Evolutionary conservation across 2,888 invertebrate species (phyloP).

Genomic region (Endomychus coccineus): DNA sequence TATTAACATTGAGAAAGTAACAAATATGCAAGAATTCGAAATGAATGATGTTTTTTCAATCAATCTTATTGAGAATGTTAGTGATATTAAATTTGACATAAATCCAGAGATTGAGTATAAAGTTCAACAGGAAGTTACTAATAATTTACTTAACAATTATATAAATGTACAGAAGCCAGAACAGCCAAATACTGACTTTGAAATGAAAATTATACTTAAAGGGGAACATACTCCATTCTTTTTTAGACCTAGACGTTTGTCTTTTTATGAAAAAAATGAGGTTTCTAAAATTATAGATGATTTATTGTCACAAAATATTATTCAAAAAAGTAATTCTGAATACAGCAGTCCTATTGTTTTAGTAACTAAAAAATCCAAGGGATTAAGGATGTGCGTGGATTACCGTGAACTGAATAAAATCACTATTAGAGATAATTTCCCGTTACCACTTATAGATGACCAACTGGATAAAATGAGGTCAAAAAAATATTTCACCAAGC

Average conservation of each 20-base stretch:
- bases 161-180: too few relatives aligned
- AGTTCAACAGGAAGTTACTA: too few relatives aligned
- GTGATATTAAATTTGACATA: too few relatives aligned
- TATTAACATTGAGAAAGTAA: too few relatives aligned
- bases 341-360: conserved; percentile 23
- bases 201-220: conserved; percentile 14
- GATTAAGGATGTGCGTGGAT: conserved; percentile 25
- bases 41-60: too few relatives aligned
- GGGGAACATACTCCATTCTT: conserved; percentile 11
- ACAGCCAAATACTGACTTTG: too few relatives aligned
- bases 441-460: conserved; percentile 25
- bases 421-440: conserved; percentile 22
- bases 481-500: conserved; percentile 19
- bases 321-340: conserved; percentile 30
- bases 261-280: conserved; percentile 17
- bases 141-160: too few relatives aligned
- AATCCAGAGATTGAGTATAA: too few relatives aligned
- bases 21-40: too few relatives aligned
- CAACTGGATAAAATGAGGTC: conserved; percentile 21
- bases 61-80: too few relatives aligned
- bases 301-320: conserved; percentile 18
- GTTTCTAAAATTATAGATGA: conserved; percentile 19
- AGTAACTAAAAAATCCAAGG: conserved; percentile 23
- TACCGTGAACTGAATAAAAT: conserved; percentile 24
- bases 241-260: conserved; percentile 17